Evolutionary conservation across 2,797 vertebrate species (phyloP).

Genomic region (Ceryle rudis): DNA sequence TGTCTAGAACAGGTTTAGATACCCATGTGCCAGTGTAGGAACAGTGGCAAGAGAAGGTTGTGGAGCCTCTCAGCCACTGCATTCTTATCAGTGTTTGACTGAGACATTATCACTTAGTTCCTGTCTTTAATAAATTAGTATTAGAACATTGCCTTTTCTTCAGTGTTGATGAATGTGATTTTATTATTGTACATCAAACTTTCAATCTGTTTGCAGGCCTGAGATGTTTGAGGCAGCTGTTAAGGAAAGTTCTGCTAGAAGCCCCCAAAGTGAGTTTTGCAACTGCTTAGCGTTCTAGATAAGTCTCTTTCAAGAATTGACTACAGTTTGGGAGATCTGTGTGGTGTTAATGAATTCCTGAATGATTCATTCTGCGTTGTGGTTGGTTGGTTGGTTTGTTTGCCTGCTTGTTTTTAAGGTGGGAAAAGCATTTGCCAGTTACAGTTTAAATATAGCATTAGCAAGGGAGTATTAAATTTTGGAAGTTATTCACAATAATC

Average conservation of each 20-base stretch:
- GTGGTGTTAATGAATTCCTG: neutral
- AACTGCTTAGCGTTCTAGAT: neutral
- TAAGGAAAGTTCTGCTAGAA: constrained; percentile 74
- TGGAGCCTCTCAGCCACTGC: neutral
- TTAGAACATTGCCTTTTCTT: neutral
- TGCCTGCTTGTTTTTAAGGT: neutral
- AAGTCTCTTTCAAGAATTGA: neutral
- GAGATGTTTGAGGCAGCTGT: constrained; percentile 80
- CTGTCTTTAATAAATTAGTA: neutral
- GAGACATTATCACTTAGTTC: neutral
- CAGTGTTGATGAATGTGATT: neutral
- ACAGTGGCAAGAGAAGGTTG: neutral
- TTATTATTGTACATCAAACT: neutral
- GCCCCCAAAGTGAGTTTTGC: constrained; percentile 77
- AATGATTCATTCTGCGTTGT: neutral
- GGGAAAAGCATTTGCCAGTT: neutral
- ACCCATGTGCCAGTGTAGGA: neutral
- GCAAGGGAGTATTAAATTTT: neutral
- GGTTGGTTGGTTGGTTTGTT: neutral
- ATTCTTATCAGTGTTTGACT: neutral
- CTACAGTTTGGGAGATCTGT: neutral
- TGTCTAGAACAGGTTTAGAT: neutral
- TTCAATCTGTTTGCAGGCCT: constrained; percentile 72
- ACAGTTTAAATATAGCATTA: neutral
- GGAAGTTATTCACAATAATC: neutral